Conservation (phyloP, 53 echinoderm and acorn worm genomes). For the Patiria pectinifera region DNA sequence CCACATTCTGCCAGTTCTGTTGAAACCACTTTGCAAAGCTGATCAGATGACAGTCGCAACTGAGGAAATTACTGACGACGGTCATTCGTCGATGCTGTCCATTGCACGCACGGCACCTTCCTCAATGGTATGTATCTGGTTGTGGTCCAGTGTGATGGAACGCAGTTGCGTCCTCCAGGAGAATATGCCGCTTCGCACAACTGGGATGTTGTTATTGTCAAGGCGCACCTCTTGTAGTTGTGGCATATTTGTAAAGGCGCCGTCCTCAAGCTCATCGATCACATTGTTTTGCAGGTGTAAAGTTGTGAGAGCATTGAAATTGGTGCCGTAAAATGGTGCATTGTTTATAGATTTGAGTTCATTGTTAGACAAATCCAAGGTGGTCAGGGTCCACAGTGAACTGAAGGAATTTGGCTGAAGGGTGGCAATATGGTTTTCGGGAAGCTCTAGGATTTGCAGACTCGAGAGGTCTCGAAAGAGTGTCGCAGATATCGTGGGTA, state of each 20-base stretch:
- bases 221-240: slow-evolving; percentile 66
- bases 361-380: slow-evolving; percentile 62
- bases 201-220: slow-evolving; percentile 79
- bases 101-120: slow-evolving; percentile 66
- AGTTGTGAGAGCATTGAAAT: slow-evolving; percentile 17
- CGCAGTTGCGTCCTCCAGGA: slow-evolving; percentile 60
- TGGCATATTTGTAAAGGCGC: slow-evolving; percentile 70
- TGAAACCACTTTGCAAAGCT: slow-evolving; percentile 85
- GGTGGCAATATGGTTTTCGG: slow-evolving; percentile 57
- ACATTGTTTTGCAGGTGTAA: slow-evolving; percentile 63
- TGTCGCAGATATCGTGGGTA: slow-evolving; percentile 26
- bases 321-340: slow-evolving; percentile 18
- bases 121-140: slow-evolving; percentile 76
- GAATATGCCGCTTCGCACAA: slow-evolving; percentile 68
- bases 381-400: slow-evolving; percentile 34
- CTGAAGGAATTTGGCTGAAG: slow-evolving; percentile 51
- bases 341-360: slow-evolving; percentile 22
- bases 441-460: slow-evolving; percentile 65
- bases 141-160: slow-evolving; percentile 74
- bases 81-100: slow-evolving; percentile 69
- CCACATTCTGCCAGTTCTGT: slow-evolving; percentile 69
- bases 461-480: slow-evolving; percentile 60
- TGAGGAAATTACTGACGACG: slow-evolving; percentile 72
- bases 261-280: slow-evolving; percentile 35
- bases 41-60: slow-evolving; percentile 85